Base-by-base conservation (phyloP, 2,888 invertebrate species). In the Asteroscopus sphinx region DNA sequence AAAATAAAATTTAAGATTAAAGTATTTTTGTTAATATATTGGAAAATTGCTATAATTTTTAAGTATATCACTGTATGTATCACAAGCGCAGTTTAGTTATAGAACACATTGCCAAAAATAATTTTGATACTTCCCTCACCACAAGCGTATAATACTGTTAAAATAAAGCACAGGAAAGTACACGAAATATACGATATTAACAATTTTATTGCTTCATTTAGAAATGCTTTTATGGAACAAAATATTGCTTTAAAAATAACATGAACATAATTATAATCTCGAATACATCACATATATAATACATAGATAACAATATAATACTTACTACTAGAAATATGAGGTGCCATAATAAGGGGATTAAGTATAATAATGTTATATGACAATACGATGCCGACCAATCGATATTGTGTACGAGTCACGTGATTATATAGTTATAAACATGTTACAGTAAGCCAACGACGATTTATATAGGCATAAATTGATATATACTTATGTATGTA, bases 361-460 rank as follows among this genome's bases (percentile, higher is more conserved):
- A 76, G 71, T 80, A 75, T 70, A 75, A 53, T 71, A 70, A 69
- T 64, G 52, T 72, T 56, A 63, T 65, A 73, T 64, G 66, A 62
- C 63, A 68, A 73, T 71, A 79, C 61, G 67, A 76, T 68, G 77
- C 55, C 67, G 64, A 79, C 58, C 63, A 77, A 73, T 67, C 57
- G 68, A 65, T 76, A 76, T 68, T 68, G 67, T 65, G 67, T 67
- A 60, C 62, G 64, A 64, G 51, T 59, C 57, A 63, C 60, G 68
- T 57, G 57, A 71, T 68, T 71, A 79, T 68, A 72, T 78, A 79
- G 61, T 79, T 64, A 53, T 66, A 64, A 75, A 81, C 71, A 73
- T 73, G 67, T 85, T 82, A 90, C 83, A 88, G 68, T 80, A 92
- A 90, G 91, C 89, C 85, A 88, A 90, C 87, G 79, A 88, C 82